Conservation (phyloP, 2,888 invertebrate species). For the Drosophila peninsularis region DNA sequence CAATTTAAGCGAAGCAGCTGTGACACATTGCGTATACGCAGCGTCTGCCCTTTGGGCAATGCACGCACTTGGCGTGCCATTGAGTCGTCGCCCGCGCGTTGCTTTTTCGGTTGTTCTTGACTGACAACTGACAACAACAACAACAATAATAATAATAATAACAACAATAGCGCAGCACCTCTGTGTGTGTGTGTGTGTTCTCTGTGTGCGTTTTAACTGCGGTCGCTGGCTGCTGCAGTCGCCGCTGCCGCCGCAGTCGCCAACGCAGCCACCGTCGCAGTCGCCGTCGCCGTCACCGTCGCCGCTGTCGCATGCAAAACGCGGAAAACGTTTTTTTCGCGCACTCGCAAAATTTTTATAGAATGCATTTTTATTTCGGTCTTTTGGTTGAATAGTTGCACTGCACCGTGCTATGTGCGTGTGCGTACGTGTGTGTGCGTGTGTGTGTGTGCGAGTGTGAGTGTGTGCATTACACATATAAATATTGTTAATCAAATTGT, state of each 20-base stretch:
- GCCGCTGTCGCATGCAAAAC: slow-evolving; percentile 74
- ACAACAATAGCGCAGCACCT: slow-evolving; percentile 50
- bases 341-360: slow-evolving; percentile 81
- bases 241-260: slow-evolving; percentile 31
- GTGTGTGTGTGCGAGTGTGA: slow-evolving; percentile 18
- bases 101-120: slow-evolving; percentile 68
- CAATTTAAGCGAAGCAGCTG: slow-evolving; percentile 24
- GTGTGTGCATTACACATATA: slow-evolving; percentile 2
- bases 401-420: slow-evolving; percentile 63
- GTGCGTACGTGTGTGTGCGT: slow-evolving; percentile 23
- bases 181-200: slow-evolving; percentile 17
- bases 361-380: slow-evolving; percentile 81
- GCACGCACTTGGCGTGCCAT: slow-evolving; percentile 57
- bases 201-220: slow-evolving; percentile 33
- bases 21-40: slow-evolving; percentile 70
- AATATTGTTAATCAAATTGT: slow-evolving; percentile 57
- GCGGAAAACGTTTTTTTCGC: slow-evolving; percentile 78
- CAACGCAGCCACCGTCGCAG: slow-evolving; percentile 27
- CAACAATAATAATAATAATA: slow-evolving; percentile 28
- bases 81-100: slow-evolving; percentile 48
- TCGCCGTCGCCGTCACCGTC: slow-evolving; percentile 47
- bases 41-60: slow-evolving; percentile 57
- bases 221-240: slow-evolving; percentile 56
- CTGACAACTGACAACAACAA: slow-evolving; percentile 53
- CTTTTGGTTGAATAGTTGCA: slow-evolving; percentile 81